Conservation (phyloP, 2,888 invertebrate genomes). For the Sminthurides aquaticus region DNA sequence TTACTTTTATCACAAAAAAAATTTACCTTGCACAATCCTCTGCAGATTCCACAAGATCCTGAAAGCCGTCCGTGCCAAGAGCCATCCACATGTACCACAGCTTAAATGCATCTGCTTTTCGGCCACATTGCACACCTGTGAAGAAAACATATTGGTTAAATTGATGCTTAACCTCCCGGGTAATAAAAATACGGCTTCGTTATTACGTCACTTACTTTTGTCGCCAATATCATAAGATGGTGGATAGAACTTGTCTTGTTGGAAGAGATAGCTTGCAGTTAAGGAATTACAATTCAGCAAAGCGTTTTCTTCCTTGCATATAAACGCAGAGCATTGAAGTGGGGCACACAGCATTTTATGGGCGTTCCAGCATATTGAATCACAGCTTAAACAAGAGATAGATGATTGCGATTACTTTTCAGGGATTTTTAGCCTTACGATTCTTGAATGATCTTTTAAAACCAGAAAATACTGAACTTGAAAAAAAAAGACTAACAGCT, state of each 20-base stretch:
- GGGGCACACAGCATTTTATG: conserved; percentile 78
- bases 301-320: conserved; percentile 56
- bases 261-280: conserved; percentile 69
- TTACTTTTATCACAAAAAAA: neutral
- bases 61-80: conserved; percentile 59
- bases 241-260: conserved; percentile 77
- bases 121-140: conserved; percentile 73
- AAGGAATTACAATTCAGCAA: conserved; percentile 63
- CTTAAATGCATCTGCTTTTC: conserved; percentile 87
- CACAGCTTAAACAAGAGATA: conserved; percentile 52
- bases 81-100: conserved; percentile 90
- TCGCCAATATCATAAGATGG: conserved; percentile 71
- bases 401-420: neutral
- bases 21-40: conserved; percentile 54
- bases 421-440: too few species aligned
- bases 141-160: too few species aligned
- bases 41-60: conserved; percentile 57
- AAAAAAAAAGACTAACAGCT: conserved; percentile 51
- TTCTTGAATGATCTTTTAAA: neutral
- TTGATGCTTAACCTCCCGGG: too few species aligned
- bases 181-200: too few species aligned
- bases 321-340: conserved; percentile 65
- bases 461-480: neutral
- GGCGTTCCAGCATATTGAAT: conserved; percentile 77
- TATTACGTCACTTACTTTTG: conserved; percentile 65